These are phyloP conservation scores for Teleiodes luculella DNA, from an alignment of 2,888 invertebrate genomes.

Conservation along the genomic window DNA sequence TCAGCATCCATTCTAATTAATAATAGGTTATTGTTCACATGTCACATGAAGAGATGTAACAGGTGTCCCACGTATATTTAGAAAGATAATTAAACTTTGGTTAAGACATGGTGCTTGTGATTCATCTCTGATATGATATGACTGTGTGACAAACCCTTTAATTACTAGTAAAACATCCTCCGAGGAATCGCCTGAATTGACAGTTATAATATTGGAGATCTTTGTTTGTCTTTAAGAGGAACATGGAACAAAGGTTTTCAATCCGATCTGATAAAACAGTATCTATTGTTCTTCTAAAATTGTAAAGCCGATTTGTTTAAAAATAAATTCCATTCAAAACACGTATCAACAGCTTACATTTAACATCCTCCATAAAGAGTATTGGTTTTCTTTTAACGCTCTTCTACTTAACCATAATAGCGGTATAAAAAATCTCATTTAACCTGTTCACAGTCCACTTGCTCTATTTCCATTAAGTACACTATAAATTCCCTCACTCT, in stretches of 20 bases:
- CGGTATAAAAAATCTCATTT: conserved; percentile 24
- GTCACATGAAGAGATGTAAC: not conserved
- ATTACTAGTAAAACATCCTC: not conserved
- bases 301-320: not conserved
- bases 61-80: not conserved
- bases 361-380: conserved; percentile 7
- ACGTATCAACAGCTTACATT: not conserved
- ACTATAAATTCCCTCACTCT: conserved; percentile 45
- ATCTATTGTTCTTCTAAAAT: not conserved
- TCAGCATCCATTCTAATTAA: not conserved
- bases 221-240: not conserved
- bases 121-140: not conserved
- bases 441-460: conserved; percentile 18
- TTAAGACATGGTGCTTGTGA: not conserved
- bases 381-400: conserved; percentile 6
- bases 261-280: too few species aligned
- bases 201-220: not conserved
- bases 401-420: conserved; percentile 6
- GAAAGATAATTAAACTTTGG: not conserved
- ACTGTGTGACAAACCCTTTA: too few species aligned
- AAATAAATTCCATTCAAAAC: not conserved
- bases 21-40: not conserved
- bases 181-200: too few species aligned
- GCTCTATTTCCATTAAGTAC: conserved; percentile 39
- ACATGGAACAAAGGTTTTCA: too few species aligned